phyloP scores from a whole-genome alignment of 2,797 vertebrate species.

The Enteromius paludinosus region DNA sequence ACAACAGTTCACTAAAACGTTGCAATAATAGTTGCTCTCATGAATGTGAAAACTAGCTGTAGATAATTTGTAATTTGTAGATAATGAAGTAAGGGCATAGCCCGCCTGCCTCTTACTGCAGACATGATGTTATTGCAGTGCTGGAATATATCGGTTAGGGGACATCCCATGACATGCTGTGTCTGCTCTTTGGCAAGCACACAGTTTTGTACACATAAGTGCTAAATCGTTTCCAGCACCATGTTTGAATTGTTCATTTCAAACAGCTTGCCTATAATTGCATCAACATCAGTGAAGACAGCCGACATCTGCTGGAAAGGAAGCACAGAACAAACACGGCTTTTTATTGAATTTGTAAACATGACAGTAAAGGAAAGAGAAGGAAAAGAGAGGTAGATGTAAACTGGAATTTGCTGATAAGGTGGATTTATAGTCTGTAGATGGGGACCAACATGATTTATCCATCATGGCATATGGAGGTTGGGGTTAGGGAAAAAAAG shows the following conservation, averaged over 20 bases:
- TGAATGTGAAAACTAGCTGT: neutral
- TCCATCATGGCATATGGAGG: slow-evolving; percentile 29
- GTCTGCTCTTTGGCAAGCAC: slow-evolving; percentile 17
- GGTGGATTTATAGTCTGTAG: slow-evolving; percentile 32
- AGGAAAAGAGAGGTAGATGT: slow-evolving; percentile 1
- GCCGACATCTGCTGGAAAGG: slow-evolving; percentile 36
- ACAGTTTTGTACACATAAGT: slow-evolving; percentile 16
- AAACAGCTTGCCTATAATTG: slow-evolving; percentile 53
- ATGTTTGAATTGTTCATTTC: slow-evolving; percentile 48
- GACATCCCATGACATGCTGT: slow-evolving; percentile 13
- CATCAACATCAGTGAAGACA: slow-evolving; percentile 42
- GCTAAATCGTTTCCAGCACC: slow-evolving; percentile 20
- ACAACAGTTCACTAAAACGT: neutral
- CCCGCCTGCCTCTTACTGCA: neutral
- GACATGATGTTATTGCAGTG: neutral
- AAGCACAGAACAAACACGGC: slow-evolving; percentile 25
- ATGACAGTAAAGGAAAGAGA: slow-evolving; percentile 26
- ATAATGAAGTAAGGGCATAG: neutral
- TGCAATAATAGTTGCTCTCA: neutral
- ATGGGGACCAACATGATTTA: slow-evolving; percentile 19
- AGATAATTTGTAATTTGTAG: neutral
- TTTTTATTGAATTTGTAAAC: slow-evolving; percentile 34
- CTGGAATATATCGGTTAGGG: neutral
- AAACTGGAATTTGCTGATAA: slow-evolving; percentile 33
- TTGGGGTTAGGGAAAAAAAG: slow-evolving; percentile 5